Percentiles rank a stretch among this genome's conserved stretches.
Evolutionary conservation across 2,113 vertebrate species (phyloP).

Genomic region (Pycnonotus jocosus): DNA sequence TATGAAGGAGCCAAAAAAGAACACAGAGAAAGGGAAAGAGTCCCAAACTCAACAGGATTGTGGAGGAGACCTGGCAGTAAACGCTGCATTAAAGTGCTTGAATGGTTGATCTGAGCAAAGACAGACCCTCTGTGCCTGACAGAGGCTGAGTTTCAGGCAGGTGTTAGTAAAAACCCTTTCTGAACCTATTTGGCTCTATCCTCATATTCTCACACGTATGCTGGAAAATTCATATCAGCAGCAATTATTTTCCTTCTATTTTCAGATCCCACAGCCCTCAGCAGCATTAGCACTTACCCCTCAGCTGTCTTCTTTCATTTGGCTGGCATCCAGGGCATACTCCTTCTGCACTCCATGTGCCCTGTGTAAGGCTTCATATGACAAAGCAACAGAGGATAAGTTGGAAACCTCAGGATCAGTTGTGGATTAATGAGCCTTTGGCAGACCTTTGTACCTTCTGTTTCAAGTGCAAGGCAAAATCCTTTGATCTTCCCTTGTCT

Average conservation of each 20-base stretch:
- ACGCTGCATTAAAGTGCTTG: neutral
- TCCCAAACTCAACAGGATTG: neutral
- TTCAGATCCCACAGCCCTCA: neutral
- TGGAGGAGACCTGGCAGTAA: neutral
- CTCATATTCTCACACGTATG: neutral
- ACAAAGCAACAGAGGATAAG: neutral
- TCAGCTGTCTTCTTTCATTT: neutral
- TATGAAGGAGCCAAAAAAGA: neutral
- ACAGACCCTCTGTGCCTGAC: neutral
- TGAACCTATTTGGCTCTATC: neutral
- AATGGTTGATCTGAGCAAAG: neutral
- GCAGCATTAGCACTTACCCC: neutral
- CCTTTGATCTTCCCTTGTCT: neutral
- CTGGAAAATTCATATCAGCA: constrained; percentile 1
- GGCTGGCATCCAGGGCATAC: neutral
- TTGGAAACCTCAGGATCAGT: neutral
- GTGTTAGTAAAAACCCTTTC: neutral
- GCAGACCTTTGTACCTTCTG: neutral
- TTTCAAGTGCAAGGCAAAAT: neutral
- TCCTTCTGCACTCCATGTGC: neutral
- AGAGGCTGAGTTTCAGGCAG: neutral
- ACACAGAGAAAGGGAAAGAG: neutral
- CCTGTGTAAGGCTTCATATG: neutral
- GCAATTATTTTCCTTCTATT: constrained; percentile 19
- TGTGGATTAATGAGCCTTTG: neutral